phyloP scores from a whole-genome alignment of 2,888 invertebrate genomes.

The Spodoptera exigua region DNA sequence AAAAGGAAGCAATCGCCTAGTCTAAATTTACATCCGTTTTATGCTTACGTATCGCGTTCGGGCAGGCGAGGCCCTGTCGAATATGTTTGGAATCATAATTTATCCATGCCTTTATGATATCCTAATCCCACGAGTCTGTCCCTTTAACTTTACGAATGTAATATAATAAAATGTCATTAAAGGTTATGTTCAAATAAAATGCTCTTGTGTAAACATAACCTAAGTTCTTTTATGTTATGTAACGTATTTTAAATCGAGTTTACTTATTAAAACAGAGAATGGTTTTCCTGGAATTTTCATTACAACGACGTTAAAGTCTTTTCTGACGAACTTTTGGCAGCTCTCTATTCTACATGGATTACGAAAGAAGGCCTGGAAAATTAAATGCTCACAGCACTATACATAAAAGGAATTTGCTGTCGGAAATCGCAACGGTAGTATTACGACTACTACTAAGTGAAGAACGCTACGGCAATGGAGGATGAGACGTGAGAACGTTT shows the following conservation, averaged over 20 bases:
- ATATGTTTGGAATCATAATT: slow-evolving; percentile 33
- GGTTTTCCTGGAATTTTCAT: no score
- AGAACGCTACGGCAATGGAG: slow-evolving; percentile 14
- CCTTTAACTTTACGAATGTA: slow-evolving; percentile 1
- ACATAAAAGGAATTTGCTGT: slow-evolving; percentile 6
- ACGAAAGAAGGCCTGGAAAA: neutral
- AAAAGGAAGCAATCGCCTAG: slow-evolving; percentile 29
- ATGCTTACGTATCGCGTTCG: slow-evolving; percentile 5
- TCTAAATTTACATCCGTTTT: slow-evolving; percentile 34
- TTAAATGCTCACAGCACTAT: neutral
- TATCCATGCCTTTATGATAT: slow-evolving; percentile 22
- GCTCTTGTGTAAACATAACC: no score
- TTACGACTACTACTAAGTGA: slow-evolving; percentile 4
- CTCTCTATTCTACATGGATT: no score
- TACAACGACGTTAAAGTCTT: no score
- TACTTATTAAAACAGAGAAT: neutral
- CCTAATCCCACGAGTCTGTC: slow-evolving; percentile 1
- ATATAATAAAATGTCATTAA: slow-evolving; percentile 2
- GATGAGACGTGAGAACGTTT: slow-evolving; percentile 20
- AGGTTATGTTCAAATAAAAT: no score
- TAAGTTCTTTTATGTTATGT: no score
- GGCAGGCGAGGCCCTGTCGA: slow-evolving; percentile 1
- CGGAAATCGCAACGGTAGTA: slow-evolving; percentile 17
- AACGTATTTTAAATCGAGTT: no score
- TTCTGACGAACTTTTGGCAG: no score